Evolutionary conservation across 1,140 invertebrate genomes (phyloP), one percentile per base, ranked within the genome.

Genomic region (Panulirus ornatus): DNA sequence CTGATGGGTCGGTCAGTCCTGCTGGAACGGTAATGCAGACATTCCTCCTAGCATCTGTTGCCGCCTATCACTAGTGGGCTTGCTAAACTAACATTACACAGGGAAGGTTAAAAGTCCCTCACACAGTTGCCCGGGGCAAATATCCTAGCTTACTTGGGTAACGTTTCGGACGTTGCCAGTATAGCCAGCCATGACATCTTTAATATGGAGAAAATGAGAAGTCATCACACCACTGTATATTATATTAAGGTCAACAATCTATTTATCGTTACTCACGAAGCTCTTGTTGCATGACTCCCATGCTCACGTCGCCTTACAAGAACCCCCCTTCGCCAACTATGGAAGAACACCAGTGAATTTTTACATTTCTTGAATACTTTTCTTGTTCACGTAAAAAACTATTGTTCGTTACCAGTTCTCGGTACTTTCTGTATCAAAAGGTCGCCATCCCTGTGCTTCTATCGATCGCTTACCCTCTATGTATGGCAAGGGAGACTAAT

Each of bases 151-250:
- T 38, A 66, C 27, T 34, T 38, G 19, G 63, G 38, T 19, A 34
- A 30, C 8, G 9, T 19, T 19, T 30, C 22, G 38, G 70, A 70
- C 22, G 63, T 42, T 16, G 70, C 42, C n/a, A 63, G 73, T 54
- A 66, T n/a, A 78, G 40, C 38, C 73, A 44, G 30, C 51, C 22
- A 78, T 22, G 19, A 36, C 85, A 79, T 79, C 85, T 87, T 87
- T 87, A 87, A 87, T 87, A 87, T 79, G 27, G 51, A 87, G 76
- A 87, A 87, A 87, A 87, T 79, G 73, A 87, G 75, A 63, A 87
- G 85, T 87, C 85, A 79, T 79, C 83, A 75, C 83, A 85, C 83
- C 38, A 71, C 83, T 66, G 16, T 85, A 51, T 85, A 85, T 85
- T 85, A 85, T 71, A 85, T 44, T 40, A 85, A 42, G 83, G 83